Evolutionary conservation across 2,113 vertebrate genomes (phyloP).

Genomic region (Phalacrocorax aristotelis): DNA sequence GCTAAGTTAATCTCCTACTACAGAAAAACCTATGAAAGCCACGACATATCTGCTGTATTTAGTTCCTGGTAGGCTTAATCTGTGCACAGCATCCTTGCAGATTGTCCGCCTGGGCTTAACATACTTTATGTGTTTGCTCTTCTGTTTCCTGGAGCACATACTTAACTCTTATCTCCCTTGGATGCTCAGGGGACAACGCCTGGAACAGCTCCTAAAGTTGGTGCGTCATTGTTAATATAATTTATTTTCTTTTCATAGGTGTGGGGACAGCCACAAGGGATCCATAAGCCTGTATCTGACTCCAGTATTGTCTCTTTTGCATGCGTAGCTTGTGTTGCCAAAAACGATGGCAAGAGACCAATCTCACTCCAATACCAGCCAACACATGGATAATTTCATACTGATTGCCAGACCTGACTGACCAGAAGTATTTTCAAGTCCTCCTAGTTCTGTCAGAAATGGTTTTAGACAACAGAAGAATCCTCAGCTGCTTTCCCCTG

Average conservation of each 20-base stretch:
- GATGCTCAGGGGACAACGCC: not conserved
- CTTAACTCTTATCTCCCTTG: not conserved
- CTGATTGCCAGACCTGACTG: not conserved
- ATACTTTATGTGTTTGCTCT: not conserved
- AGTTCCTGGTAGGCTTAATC: not conserved
- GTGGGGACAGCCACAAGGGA: conserved; percentile 10
- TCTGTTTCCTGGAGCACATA: not conserved
- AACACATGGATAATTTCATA: not conserved
- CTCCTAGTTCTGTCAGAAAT: not conserved
- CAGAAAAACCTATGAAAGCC: not conserved
- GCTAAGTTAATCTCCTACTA: not conserved
- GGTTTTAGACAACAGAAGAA: not conserved
- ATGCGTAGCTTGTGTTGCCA: not conserved
- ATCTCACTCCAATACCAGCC: not conserved
- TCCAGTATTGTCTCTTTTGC: not conserved
- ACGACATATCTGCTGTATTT: not conserved
- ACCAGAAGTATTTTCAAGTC: not conserved
- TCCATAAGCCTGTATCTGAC: not conserved
- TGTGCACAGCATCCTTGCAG: not conserved
- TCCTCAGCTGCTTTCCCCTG: not conserved
- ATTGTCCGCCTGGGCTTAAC: not conserved
- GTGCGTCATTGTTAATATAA: not conserved
- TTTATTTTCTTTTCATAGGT: conserved; percentile 21
- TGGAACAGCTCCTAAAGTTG: not conserved
- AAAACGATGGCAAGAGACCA: not conserved